Conservation (phyloP, 2,797 vertebrate genomes). For the Cirrhinus molitorella region DNA sequence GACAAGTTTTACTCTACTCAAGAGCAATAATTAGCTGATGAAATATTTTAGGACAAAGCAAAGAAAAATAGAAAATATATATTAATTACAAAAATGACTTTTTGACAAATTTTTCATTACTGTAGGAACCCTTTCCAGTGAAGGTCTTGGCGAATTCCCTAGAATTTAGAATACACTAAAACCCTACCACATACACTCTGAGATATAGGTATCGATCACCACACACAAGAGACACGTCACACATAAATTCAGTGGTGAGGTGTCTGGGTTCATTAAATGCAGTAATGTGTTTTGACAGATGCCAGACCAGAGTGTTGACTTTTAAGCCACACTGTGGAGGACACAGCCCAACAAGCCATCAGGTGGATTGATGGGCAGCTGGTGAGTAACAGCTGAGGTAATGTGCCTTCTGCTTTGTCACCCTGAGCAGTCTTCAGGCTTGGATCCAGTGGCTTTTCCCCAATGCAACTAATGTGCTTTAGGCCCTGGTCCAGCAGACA, state of each 20-base stretch:
- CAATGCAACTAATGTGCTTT: conserved; percentile 79
- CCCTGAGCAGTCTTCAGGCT: conserved; percentile 79
- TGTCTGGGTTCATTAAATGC: conserved; percentile 43
- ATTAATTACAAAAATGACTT: neutral
- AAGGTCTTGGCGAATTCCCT: no score
- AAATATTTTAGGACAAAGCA: conserved; percentile 11
- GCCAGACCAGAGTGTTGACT: conserved; percentile 57
- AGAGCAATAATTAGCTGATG: neutral
- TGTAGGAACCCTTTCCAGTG: neutral
- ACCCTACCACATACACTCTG: neutral
- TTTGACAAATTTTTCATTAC: neutral
- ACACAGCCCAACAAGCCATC: conserved; percentile 55
- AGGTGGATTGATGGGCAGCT: conserved; percentile 58
- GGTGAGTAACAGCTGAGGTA: conserved; percentile 50
- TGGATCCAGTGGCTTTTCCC: conserved; percentile 78
- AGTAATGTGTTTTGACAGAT: conserved; percentile 53
- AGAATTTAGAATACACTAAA: no score
- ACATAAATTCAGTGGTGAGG: conserved; percentile 25
- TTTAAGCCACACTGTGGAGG: conserved; percentile 54
- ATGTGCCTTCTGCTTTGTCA: conserved; percentile 63
- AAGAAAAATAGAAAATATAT: neutral
- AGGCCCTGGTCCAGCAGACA: conserved; percentile 76
- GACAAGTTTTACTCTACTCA: neutral
- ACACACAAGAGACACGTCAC: conserved; percentile 15
- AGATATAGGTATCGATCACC: neutral